Evolutionary conservation across 2,888 invertebrate genomes (phyloP), one percentile per base, ranked within the genome.

Genomic region (Glaucopsyche alexis): DNA sequence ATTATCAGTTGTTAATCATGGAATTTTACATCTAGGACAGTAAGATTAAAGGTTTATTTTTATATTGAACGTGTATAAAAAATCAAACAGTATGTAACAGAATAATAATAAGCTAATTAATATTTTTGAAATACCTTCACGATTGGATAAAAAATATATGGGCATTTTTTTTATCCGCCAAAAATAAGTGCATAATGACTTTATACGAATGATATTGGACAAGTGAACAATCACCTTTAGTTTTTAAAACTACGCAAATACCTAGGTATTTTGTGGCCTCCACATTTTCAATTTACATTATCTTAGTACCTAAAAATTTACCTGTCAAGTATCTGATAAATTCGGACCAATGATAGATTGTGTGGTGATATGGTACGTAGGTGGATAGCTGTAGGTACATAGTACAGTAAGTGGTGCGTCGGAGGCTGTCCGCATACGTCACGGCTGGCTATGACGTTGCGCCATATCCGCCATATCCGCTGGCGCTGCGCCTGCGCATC

Each of bases 21-120:
- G 92, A 91, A 86, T 90, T 85, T 86, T 83, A 82, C 87, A 82
- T 80, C 83, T 82, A 82, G 82, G 87, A 85, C 85, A 84, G 92
- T 92, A 92, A 91, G 92, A 90, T 82, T 87, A 85, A 82, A 85
- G 71, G 72, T 72, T 69, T 64, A 74, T 40, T 60, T 73, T 71
- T 71, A 52, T 55, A 38, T 72, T 71, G 47, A 29, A 60, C 13
- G 13, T 29, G 29, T 13, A 14, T 14, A 38, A 19, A 16, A 52
- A n/a, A 9, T 16, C 9, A 5, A 52, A 8, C 8, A 16, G 1
- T 52, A n/a, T 29, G 16, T 16, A 9, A 52, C 8, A 42, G 42
- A 42, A 42, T 42, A 42, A 5, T 42, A 6, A 7, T 42, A 42
- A 42, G 7, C 7, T 42, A 7, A 42, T 7, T 42, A 7, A 8